These are phyloP conservation scores for Macaca mulatta DNA, from an alignment of 2,113 vertebrate genomes.

Conservation along the genomic window DNA sequence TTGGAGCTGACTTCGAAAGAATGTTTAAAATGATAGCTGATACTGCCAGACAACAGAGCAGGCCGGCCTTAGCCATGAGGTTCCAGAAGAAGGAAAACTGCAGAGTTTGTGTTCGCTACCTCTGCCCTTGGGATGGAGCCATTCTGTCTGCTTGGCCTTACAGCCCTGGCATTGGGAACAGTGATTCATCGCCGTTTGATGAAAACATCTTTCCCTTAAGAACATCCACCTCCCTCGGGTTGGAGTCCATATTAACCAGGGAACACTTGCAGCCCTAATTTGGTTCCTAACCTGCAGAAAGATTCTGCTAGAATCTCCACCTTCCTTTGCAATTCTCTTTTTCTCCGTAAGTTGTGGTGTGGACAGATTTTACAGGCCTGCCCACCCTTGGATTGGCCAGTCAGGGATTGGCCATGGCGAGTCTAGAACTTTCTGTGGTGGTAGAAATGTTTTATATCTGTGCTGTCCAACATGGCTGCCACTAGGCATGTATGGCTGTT, in stretches of 20 bases:
- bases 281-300: accelerated
- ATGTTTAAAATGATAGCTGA: not conserved
- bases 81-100: too few species aligned
- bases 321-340: not conserved
- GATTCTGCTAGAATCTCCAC: not conserved
- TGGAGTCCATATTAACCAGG: not conserved
- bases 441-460: too few species aligned
- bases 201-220: not conserved
- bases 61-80: not conserved
- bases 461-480: accelerated
- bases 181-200: not conserved
- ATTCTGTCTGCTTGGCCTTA: not conserved
- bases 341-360: not conserved
- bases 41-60: not conserved
- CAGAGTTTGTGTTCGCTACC: accelerated
- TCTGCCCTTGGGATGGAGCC: accelerated
- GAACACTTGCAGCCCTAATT: not conserved
- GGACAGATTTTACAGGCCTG: not conserved
- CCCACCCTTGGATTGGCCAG: not conserved
- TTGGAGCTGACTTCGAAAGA: not conserved
- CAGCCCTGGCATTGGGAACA: not conserved
- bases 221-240: not conserved
- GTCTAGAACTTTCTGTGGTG: not conserved
- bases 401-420: not conserved
- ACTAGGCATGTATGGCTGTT: accelerated